Base-by-base conservation (phyloP, 1,140 invertebrate genomes). In the Drosophila cardini region DNA sequence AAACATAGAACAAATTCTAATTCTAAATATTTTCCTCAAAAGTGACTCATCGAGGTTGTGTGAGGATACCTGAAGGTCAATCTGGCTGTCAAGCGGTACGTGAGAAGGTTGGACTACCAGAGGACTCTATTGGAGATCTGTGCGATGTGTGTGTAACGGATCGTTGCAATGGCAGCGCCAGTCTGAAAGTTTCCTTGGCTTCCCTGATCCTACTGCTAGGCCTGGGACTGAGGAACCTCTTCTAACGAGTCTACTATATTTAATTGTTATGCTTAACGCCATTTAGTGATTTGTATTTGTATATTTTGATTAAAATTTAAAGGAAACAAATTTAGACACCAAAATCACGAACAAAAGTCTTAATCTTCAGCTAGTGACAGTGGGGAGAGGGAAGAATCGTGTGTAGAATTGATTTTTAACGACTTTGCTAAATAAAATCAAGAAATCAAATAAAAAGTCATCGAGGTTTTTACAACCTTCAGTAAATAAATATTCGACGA, bases 131-230 rank as follows among this genome's bases (percentile, higher is more conserved):
- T 5, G 48, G 16, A 5, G 76, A 82, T 45, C 42, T 75, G 1
- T 91, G 90, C 38, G 9, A 80, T 7, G 56, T 72, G 15, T 91
- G 90, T 10, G 18, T 74, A 36, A 69, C 43, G 5, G 64, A 89
- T 56, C 43, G 36, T 2, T 91, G 90, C 53, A 91, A 91, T 45
- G 70, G 90, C 32, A 79, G 83, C 69, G 58, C 76, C 34, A 79
- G 48, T 34, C 45, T 89, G 1, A 70, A 61, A 15, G 30, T 76
- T 1, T 87, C 83, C n/a, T n/a, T 89, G 10, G 76, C 62, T 6
- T 52, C 73, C 3, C 55, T 87, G 52, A 32, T 87, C 13, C 48
- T 82, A 6, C 61, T 87, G 15, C 42, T 86, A 15, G 65, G 62
- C 18, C 15, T 78, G 18, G 69, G 64, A 5, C 55, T 83, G 40